Evolutionary conservation across 1,140 invertebrate genomes (phyloP).

Genomic region (Drosophila micromelanica): DNA sequence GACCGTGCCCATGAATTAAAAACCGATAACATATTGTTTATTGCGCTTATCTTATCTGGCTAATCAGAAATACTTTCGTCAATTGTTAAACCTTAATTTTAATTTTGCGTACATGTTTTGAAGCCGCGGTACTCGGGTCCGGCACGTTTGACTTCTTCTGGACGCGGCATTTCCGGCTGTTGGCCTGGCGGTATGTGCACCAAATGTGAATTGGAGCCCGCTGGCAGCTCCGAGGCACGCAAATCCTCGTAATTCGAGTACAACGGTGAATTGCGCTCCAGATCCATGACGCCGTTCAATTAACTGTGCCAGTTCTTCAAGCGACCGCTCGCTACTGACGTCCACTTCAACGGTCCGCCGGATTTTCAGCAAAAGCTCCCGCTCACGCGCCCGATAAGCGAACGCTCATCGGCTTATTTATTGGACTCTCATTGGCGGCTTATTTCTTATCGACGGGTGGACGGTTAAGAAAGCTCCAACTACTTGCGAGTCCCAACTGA

Average conservation of each 20-base stretch:
- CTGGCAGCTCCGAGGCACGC: conserved; percentile 48
- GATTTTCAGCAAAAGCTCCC: conserved; percentile 2
- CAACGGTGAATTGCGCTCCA: conserved; percentile 34
- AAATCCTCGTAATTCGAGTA: conserved; percentile 70
- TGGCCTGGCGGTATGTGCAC: conserved; percentile 40
- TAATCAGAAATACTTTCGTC: neutral
- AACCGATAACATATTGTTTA: neutral
- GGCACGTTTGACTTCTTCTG: neutral
- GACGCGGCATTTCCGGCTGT: neutral
- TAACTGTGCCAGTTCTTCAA: neutral
- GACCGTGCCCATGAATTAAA: neutral
- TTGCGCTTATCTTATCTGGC: conserved; percentile 7
- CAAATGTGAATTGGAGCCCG: conserved; percentile 52
- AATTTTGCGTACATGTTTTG: conserved; percentile 53
- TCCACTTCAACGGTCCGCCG: neutral
- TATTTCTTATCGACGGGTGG: neutral
- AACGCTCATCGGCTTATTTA: neutral
- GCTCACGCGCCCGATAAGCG: neutral
- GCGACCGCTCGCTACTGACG: conserved; percentile 3
- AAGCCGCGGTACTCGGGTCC: conserved; percentile 53
- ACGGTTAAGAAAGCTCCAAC: no score
- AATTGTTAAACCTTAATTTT: neutral
- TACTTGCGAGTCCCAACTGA: no score
- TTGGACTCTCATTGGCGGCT: neutral
- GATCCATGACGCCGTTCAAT: conserved; percentile 15